Evolutionary conservation across 2,888 invertebrate species (phyloP).

Genomic region (Coleophora deauratella): DNA sequence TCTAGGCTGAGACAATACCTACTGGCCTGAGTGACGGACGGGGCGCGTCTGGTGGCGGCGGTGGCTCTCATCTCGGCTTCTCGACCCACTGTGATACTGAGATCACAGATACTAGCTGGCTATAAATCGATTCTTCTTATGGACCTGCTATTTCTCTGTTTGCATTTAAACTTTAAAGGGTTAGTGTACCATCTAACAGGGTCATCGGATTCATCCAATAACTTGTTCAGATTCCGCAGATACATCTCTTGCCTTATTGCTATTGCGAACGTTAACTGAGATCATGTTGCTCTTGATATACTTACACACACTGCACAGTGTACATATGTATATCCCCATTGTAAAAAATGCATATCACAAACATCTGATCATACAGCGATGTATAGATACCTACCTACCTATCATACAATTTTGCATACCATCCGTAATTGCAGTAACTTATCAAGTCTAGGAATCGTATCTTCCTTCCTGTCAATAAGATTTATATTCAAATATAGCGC

Average conservation of each 20-base stretch:
- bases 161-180: conserved; percentile 46
- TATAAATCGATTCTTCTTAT: conserved; percentile 63
- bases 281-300: no score
- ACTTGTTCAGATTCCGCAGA: conserved; percentile 26
- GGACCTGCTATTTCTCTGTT: conserved; percentile 56
- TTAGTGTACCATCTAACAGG: conserved; percentile 57
- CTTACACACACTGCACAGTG: no score
- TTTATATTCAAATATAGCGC: conserved; percentile 36
- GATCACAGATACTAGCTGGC: conserved; percentile 53
- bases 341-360: no score
- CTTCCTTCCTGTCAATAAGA: conserved; percentile 33
- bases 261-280: conserved; percentile 15
- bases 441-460: conserved; percentile 20
- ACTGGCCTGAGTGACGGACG: conserved; percentile 48
- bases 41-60: conserved; percentile 51
- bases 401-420: no score
- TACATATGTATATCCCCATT: no score
- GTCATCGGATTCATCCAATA: conserved; percentile 38
- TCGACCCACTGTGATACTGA: conserved; percentile 46
- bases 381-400: no score
- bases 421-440: no score
- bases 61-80: conserved; percentile 42
- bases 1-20: conserved; percentile 53
- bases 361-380: no score
- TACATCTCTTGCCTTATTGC: conserved; percentile 30